Conservation (phyloP, 2,888 invertebrate genomes). For the Synergus japonicus region DNA sequence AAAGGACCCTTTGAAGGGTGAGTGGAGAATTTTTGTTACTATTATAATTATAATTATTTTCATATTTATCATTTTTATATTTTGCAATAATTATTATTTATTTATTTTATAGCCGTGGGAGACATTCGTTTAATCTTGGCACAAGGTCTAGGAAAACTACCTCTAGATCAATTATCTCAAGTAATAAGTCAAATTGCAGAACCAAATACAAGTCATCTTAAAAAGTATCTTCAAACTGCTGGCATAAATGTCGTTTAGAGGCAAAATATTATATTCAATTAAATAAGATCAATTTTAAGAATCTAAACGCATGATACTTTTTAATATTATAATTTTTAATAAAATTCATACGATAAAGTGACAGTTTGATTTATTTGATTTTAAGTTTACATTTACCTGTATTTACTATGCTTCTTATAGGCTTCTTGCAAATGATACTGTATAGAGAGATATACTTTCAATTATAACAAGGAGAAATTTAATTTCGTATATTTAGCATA, state of each 20-base stretch:
- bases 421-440: no score
- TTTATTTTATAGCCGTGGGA: conserved; percentile 79
- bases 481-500: no score
- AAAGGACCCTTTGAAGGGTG: conserved; percentile 87
- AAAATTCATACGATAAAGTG: neutral
- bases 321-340: neutral
- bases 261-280: neutral
- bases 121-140: conserved; percentile 88
- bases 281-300: neutral
- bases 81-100: conserved; percentile 49
- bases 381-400: neutral
- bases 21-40: conserved; percentile 41
- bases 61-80: conserved; percentile 39
- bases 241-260: conserved; percentile 65
- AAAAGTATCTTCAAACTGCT: conserved; percentile 72
- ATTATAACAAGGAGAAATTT: no score
- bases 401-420: no score
- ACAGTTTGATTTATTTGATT: neutral
- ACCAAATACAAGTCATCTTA: conserved; percentile 71
- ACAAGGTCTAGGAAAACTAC: conserved; percentile 85
- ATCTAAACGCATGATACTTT: neutral
- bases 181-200: conserved; percentile 82
- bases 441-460: no score
- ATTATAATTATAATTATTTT: conserved; percentile 17
- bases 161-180: conserved; percentile 85